Evolutionary conservation across 30 jellyfish, hydroid and myxozoan genomes (phyloP), one percentile per base, ranked within the genome.

Genomic region (Sanderia malayensis): DNA sequence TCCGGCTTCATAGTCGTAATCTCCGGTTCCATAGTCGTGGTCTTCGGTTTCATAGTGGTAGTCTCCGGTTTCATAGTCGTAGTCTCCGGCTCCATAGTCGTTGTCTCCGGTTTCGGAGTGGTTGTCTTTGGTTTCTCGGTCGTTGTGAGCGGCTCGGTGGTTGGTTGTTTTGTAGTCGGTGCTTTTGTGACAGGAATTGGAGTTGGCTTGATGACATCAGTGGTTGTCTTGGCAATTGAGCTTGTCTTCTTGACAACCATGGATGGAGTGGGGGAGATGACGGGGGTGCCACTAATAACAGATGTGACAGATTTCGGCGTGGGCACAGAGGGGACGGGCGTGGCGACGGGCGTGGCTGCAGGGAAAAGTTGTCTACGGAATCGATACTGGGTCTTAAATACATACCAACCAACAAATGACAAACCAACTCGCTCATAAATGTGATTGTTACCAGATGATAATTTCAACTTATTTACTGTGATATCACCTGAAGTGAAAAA

Each of bases 321-420:
- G 2, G 84, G 45, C 31, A 73, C 62, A 13, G 87, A 34, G 8
- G 88, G 75, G 31, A 58, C 84, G 0, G 88, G 95, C 1, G 88
- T 83, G 18, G 94, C 86, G n/a, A 28, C 70, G 21, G 95, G 95
- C 15, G 93, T 80, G 3, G 80, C 72, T 13, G 66, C 79, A 18
- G 78, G 86, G 49, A 53, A 47, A n/a, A 73, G 80, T 62, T 70
- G 89, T 46, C 94, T 31, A 18, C 90, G 65, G 27, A 52, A 47
- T 31, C 90, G 55, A 24, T 57, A 26, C 10, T 58, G 83, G 33
- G 45, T 59, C 61, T 65, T 62, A 73, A 84, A 74, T 6, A 90
- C 86, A 67, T 73, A 84, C 97, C 97, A 90, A 10, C 97, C 97
- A 41, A 77, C 69, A 67, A 90, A 86, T 1, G 87, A 79, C 23